Evolutionary conservation across 2,797 vertebrate species (phyloP), one percentile per base, ranked within the genome.

Genomic region (Setipinna tenuifilis): DNA sequence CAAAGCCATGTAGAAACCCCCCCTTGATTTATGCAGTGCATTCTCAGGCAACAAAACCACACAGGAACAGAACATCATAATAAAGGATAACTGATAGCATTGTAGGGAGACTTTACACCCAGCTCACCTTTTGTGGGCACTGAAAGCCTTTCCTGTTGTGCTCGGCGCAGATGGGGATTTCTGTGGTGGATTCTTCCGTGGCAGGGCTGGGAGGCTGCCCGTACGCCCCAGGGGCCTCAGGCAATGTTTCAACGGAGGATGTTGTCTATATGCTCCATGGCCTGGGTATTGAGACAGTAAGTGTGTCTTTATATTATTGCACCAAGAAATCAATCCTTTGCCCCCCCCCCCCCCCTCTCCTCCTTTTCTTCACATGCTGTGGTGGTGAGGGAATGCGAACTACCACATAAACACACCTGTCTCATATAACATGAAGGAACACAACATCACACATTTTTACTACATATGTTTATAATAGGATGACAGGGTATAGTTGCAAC

Each of bases 201-300:
- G 95, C 96, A 2, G 96, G 97, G 61, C 92, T 97, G 88, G 96
- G 97, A 65, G 96, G 97, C 2, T 97, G 96, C 86, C 96, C 96
- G 21, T 97, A 96, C 87, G 96, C 96, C 62, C 94, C 93, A 91
- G 96, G 95, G 85, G 95, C 97, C 84, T 95, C 96, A 85, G 96
- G 97, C 85, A 97, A 97, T 62, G 95, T 97, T 87, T 94, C 97
- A 85, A 97, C 96, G 21, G 96, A 97, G 86, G 97, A 97, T 87
- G 93, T 97, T 83, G 81, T 97, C 82, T 97, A 97, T 84, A 97
- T 97, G 96, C 95, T 97, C 48, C 93, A 95, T 86, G 97, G 96
- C 84, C 91, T 97, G 87, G 96, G 95, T 25, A 95, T 97, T 86
- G 90, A 95, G 58, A 97, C 96, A 41, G 96, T 97, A 94, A 95